Conservation (phyloP, 2,113 vertebrate species). For the Arvicanthis niloticus region DNA sequence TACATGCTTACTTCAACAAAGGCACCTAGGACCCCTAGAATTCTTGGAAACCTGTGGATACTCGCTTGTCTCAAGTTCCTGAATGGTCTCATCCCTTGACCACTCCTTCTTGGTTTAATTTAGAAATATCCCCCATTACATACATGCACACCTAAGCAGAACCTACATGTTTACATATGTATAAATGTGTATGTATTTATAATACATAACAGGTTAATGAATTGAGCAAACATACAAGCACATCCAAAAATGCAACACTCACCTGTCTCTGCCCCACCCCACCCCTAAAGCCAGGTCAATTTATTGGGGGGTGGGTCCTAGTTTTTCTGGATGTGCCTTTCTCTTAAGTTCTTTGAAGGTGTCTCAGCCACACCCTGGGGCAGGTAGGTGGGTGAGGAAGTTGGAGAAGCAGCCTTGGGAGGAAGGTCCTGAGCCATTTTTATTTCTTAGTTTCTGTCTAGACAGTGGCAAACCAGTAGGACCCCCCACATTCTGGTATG, state of each 20-base stretch:
- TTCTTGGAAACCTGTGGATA: constrained; percentile 4
- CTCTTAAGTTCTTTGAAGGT: constrained; percentile 73
- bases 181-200: background rate
- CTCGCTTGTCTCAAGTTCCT: constrained; percentile 1
- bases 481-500: constrained; percentile 55
- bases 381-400: background rate
- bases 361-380: constrained; percentile 50
- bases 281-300: background rate
- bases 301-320: background rate
- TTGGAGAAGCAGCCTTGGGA: background rate
- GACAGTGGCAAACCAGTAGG: constrained; percentile 65
- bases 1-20: background rate
- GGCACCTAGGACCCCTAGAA: background rate
- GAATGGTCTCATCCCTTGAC: background rate
- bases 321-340: constrained; percentile 30
- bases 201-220: constrained; percentile 26
- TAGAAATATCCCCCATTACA: background rate
- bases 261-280: background rate
- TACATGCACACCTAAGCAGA: background rate
- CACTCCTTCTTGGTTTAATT: background rate
- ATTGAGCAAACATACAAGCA: constrained; percentile 8
- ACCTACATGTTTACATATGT: background rate
- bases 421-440: constrained; percentile 61
- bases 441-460: constrained; percentile 74
- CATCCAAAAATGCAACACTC: constrained; percentile 42